These are phyloP conservation scores for Lordiphosa stackelbergi DNA, from an alignment of 1,140 invertebrate species.

Conservation along the genomic window DNA sequence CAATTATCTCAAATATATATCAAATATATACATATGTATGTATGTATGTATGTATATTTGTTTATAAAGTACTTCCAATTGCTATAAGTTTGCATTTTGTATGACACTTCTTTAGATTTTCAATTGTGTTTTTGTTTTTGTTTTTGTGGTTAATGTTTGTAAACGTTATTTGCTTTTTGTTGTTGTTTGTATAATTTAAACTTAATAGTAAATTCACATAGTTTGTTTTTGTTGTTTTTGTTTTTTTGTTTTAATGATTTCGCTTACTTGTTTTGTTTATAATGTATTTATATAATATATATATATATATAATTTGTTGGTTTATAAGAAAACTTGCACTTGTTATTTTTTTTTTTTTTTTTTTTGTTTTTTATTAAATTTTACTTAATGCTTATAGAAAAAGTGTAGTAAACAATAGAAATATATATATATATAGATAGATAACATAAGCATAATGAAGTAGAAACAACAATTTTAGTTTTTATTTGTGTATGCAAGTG, in stretches of 20 bases:
- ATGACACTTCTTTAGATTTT: slow-evolving; percentile 56
- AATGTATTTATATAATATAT: slow-evolving; percentile 48
- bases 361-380: slow-evolving; percentile 51
- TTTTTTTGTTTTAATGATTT: slow-evolving; percentile 22
- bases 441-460: slow-evolving; percentile 46
- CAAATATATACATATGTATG: slow-evolving; percentile 29
- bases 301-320: slow-evolving; percentile 44
- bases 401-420: slow-evolving; percentile 58
- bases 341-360: slow-evolving; percentile 37
- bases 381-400: slow-evolving; percentile 63
- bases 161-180: slow-evolving; percentile 11
- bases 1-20: slow-evolving; percentile 56
- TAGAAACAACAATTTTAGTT: slow-evolving; percentile 67
- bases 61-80: slow-evolving; percentile 73
- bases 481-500: slow-evolving; percentile 31
- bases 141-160: slow-evolving; percentile 4
- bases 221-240: slow-evolving; percentile 29
- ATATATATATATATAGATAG: slow-evolving; percentile 44
- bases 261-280: slow-evolving; percentile 24
- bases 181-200: slow-evolving; percentile 35
- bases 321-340: slow-evolving; percentile 61
- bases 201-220: slow-evolving; percentile 70
- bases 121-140: slow-evolving; percentile 18
- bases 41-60: slow-evolving; percentile 21
- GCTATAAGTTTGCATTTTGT: slow-evolving; percentile 74